Base-by-base conservation (phyloP, 1,140 invertebrate species). In the Drosophila nigrodunni region DNA sequence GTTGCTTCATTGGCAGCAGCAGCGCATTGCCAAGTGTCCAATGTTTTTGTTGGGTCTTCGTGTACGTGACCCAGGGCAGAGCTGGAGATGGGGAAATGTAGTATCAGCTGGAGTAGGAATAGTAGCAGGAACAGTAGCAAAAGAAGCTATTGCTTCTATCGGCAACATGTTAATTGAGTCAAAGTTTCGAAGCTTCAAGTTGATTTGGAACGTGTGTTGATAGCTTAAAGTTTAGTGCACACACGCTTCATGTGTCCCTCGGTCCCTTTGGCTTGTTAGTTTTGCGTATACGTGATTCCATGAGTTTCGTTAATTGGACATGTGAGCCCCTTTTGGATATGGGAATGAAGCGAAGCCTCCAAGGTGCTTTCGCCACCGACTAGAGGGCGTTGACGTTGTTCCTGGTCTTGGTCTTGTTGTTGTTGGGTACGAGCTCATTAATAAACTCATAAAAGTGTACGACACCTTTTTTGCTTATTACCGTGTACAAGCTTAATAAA, bases 381-480 rank as follows among this genome's bases (percentile, higher is more conserved):
- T 41, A 35, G 41, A 50, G 34, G 11, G 10, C 9, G 7, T 11
- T 11, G 25, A 46, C 46, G 47, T 44, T 30, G 25, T 30, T 30
- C 18, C 18, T 21, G 18, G 18, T 21, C 18, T 21, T 21, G 2
- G 18, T 21, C 18, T 30, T 30, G 25, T 5, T 30, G 25, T 30
- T 30, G 25, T 30, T 35, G 15, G 10, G 25, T n/a, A n/a, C 10
- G 25, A 7, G 34, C 78, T 81, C 78, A 81, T 81, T 81, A 81
- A 81, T 81, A 81, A 78, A 81, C 73, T 76, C 76, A 81, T 81
- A 81, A 81, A 79, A 73, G 30, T 62, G 58, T 71, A 71, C 72
- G 78, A 80, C 67, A 76, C 76, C 74, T 74, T 78, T 30, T 60
- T 55, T 68, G 75, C 78, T 78, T 74, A 78, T 77, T 80, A 78